Base-by-base conservation (phyloP, 2,797 vertebrate species). In the Oreochromis mossambicus region DNA sequence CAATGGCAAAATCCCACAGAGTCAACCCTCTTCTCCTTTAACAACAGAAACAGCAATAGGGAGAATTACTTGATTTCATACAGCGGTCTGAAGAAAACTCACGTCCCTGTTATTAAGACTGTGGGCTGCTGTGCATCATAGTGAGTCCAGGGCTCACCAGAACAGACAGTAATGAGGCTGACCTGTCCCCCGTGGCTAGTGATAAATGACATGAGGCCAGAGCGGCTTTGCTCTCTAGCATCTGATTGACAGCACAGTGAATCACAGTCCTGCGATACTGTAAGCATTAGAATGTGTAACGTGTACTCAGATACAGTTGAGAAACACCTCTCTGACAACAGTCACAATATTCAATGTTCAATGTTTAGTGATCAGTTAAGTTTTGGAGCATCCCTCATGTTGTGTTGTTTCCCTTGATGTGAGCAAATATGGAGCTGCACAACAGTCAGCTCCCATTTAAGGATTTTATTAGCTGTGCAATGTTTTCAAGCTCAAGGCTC, bases 141-240 rank as follows among this genome's bases (percentile, higher is more conserved):
- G 82, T 48, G 86, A 61, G 82, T 83, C 88, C 17, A 58, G 13
- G 19, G 83, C 48, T 89, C 79, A 38, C n/a, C 82, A 85, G 76
- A 88, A 77, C 91, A 79, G 78, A 78, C 81, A 43, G 82, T 92
- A 94, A 94, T 92, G 90, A 93, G 91, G 78, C 83, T 55, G 78
- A 63, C 80, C 38, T 61, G 80, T 91, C 87, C 84, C 80, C 86
- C 41, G 68, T 38, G 82, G 89, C 78, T 50, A 2, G 11, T 91
- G 87, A 94, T 88, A 83, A 91, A 92, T 89, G 89, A 83, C 90
- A 83, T 2, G 34, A 48, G 75, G 78, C 68, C 80, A 3, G 80
- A 85, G 87, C 75, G 87, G 77, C 81, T 80, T 79, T 4, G 68
- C 83, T 86, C 83, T 85, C 58, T 13, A 77, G 50, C 79, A 19